Evolutionary conservation across 2,113 vertebrate species (phyloP), one percentile per base, ranked within the genome.

Genomic region (Lichenostomus cassidix): DNA sequence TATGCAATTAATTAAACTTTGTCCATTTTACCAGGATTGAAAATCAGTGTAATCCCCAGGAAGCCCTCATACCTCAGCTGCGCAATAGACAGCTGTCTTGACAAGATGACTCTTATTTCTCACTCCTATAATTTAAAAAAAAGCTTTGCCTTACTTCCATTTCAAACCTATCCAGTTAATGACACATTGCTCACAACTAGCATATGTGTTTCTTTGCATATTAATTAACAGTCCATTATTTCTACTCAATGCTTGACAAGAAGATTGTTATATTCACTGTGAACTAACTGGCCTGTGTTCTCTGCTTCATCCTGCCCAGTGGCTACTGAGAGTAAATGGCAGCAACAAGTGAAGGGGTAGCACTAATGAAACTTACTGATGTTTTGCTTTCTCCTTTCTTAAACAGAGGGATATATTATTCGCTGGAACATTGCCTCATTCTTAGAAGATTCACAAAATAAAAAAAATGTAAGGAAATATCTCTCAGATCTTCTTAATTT

Each of bases 401-500:
- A 49, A 92, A 91, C 94, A 98, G 98, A 97, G 50, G 98, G 97
- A 80, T 67, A 97, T 15, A 35, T 97, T 64, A 96, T 97, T 83
- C 5, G 74, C 68, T 98, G 96, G 96, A 97, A 63, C 63, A 80
- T 98, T 33, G 41, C 83, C 41, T 97, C 97, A 52, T 98, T 98
- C 91, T 90, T 98, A 71, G 93, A 98, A 90, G 75, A 96, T 39
- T 92, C 97, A 84, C 70, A 91, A 49, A 96, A 96, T n/a, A 89
- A 23, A 67, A 94, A 84, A 87, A 98, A 97, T 83, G 97, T 98
- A 97, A 97, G 96, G 28, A 87, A 79, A 85, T 53, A 55, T 44
- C 35, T 80, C 33, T 63, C 31, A 62, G 63, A 14, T 62, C 78
- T 88, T 90, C 55, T 75, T 86, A 67, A 83, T 14, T 65, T 65